phyloP scores from a whole-genome alignment of 2,797 vertebrate genomes.

The Sandelia bainsii region DNA sequence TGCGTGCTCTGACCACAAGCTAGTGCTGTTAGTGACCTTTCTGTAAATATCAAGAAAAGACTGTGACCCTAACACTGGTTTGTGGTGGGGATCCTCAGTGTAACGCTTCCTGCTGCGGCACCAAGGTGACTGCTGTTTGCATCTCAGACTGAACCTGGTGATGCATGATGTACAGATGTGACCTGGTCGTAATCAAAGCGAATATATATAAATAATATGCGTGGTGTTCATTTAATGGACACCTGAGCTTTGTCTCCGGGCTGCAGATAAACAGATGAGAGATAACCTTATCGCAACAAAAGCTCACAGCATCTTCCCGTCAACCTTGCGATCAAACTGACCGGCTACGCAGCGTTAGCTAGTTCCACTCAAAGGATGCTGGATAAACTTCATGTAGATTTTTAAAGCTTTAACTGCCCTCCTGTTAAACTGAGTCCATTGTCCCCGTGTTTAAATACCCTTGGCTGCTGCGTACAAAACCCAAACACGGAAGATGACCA shows the following conservation, averaged over 20 bases:
- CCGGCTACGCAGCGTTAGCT: background rate
- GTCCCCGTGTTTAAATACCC: slow-evolving; percentile 58
- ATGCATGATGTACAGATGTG: background rate
- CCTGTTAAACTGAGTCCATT: background rate
- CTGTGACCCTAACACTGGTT: background rate
- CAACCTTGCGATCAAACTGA: slow-evolving; percentile 39
- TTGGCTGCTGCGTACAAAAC: slow-evolving; percentile 56
- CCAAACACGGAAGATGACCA: slow-evolving; percentile 75
- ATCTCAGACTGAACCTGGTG: background rate
- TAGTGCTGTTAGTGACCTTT: background rate
- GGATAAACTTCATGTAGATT: background rate
- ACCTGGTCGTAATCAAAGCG: background rate
- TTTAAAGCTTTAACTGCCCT: background rate
- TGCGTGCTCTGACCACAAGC: background rate
- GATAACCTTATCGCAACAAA: slow-evolving; percentile 40
- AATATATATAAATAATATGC: background rate
- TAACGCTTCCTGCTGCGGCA: slow-evolving; percentile 25
- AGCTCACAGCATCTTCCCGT: slow-evolving; percentile 44
- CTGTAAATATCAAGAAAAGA: background rate
- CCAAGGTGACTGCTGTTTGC: slow-evolving; percentile 63
- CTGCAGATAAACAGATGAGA: slow-evolving; percentile 5
- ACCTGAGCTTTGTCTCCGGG: slow-evolving; percentile 5
- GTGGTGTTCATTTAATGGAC: background rate
- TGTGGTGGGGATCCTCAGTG: background rate
- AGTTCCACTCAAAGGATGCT: background rate